Conservation (phyloP, 2,113 vertebrate species). For the Platichthys stellatus region DNA sequence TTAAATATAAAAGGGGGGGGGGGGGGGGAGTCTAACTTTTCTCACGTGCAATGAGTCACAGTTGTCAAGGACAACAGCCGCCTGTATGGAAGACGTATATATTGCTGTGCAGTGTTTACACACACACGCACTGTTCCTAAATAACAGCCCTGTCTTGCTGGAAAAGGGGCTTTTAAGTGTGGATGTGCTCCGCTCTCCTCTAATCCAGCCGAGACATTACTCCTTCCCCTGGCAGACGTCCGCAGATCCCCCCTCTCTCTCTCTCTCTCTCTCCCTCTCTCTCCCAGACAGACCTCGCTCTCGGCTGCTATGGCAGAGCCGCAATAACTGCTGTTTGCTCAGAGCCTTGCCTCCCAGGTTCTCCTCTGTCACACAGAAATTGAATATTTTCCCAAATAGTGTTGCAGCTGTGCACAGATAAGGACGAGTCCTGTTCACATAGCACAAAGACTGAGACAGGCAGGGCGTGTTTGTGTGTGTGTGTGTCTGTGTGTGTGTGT, state of each 20-base stretch:
- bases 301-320: conserved; percentile 73
- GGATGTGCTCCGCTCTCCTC: conserved; percentile 76
- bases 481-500: conserved; percentile 34
- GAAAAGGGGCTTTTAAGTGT: conserved; percentile 81
- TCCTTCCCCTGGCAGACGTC: conserved; percentile 83
- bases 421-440: conserved; percentile 69
- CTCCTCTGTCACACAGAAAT: conserved; percentile 79
- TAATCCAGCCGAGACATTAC: conserved; percentile 83
- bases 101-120: conserved; percentile 71
- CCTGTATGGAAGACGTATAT: conserved; percentile 46
- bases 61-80: conserved; percentile 63
- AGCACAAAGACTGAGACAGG: conserved; percentile 60
- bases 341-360: conserved; percentile 79
- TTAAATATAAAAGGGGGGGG: not conserved
- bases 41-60: conserved; percentile 52
- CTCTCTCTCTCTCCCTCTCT: conserved; percentile 73
- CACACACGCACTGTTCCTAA: conserved; percentile 72
- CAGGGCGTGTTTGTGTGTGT: conserved; percentile 14
- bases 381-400: conserved; percentile 82
- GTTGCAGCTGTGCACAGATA: conserved; percentile 79
- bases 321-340: conserved; percentile 82
- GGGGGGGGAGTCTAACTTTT: conserved; percentile 47
- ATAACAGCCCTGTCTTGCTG: conserved; percentile 81
- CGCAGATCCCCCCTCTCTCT: conserved; percentile 73
- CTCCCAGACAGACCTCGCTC: conserved; percentile 72